These are phyloP conservation scores for Butastur rufipennis DNA, from an alignment of 2,113 vertebrate species.

Conservation along the genomic window DNA sequence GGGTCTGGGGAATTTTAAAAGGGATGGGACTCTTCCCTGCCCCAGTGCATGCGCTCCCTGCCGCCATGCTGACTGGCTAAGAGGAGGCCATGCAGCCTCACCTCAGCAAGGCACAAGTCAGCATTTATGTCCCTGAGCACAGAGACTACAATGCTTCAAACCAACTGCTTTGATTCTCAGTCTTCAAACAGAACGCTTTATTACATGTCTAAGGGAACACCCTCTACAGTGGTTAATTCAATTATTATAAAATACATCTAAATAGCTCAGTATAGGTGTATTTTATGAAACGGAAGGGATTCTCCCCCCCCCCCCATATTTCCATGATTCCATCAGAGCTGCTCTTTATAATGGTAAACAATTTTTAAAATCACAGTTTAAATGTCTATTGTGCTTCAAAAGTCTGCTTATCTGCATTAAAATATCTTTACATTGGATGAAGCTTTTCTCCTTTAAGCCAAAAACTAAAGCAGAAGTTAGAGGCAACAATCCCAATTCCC, in stretches of 20 bases:
- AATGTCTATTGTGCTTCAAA: neutral
- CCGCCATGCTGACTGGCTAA: neutral
- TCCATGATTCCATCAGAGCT: neutral
- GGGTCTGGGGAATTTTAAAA: neutral
- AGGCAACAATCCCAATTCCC: neutral
- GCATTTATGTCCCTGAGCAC: neutral
- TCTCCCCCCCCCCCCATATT: fast-evolving
- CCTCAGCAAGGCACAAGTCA: neutral
- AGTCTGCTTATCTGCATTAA: neutral
- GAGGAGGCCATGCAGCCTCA: neutral
- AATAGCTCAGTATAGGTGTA: neutral
- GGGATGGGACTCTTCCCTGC: neutral
- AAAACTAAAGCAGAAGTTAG: neutral
- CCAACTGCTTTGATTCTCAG: neutral
- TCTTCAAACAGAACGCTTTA: neutral
- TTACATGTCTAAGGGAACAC: neutral
- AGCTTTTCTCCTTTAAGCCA: neutral
- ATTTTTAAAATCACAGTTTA: neutral
- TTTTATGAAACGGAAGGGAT: neutral
- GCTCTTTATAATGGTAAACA: neutral
- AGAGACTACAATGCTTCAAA: neutral
- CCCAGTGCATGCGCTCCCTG: neutral
- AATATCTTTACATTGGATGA: neutral
- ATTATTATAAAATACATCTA: neutral
- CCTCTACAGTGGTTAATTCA: neutral